These are phyloP conservation scores for Chelonus formosanus DNA, from an alignment of 2,888 invertebrate genomes.

Conservation along the genomic window DNA sequence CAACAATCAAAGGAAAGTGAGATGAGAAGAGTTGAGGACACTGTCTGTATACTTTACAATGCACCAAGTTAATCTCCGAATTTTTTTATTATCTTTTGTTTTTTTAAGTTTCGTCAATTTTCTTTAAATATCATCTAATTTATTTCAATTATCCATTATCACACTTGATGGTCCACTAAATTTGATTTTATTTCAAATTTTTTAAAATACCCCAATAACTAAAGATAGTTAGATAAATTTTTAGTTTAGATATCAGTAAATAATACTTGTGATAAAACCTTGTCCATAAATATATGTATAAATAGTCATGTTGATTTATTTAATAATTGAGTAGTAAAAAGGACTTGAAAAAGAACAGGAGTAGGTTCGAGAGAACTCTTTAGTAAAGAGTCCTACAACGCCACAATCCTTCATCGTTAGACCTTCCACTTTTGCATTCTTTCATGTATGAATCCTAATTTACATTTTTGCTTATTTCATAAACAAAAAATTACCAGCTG, in stretches of 20 bases:
- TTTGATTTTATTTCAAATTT: no score
- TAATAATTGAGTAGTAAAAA: constrained; percentile 62
- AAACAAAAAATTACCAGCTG: background rate
- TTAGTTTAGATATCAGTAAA: no score
- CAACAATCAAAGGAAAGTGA: constrained; percentile 26
- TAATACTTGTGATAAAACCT: no score
- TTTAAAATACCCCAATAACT: no score
- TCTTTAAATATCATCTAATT: no score
- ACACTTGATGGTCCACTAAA: no score
- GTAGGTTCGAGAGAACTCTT: constrained; percentile 57
- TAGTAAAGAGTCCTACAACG: constrained; percentile 63
- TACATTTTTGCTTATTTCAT: background rate
- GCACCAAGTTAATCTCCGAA: background rate
- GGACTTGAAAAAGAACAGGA: constrained; percentile 52
- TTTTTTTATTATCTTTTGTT: background rate
- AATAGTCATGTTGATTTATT: constrained; percentile 63
- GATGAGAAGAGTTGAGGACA: constrained; percentile 28
- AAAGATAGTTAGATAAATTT: no score
- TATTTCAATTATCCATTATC: no score
- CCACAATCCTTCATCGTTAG: constrained; percentile 40
- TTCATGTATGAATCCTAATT: constrained; percentile 28
- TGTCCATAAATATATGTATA: constrained; percentile 40
- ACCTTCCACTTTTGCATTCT: constrained; percentile 58
- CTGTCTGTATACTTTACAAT: constrained; percentile 23
- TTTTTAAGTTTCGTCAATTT: background rate